phyloP scores from a whole-genome alignment of 1,140 invertebrate genomes.

The Matsumurasca onukii region DNA sequence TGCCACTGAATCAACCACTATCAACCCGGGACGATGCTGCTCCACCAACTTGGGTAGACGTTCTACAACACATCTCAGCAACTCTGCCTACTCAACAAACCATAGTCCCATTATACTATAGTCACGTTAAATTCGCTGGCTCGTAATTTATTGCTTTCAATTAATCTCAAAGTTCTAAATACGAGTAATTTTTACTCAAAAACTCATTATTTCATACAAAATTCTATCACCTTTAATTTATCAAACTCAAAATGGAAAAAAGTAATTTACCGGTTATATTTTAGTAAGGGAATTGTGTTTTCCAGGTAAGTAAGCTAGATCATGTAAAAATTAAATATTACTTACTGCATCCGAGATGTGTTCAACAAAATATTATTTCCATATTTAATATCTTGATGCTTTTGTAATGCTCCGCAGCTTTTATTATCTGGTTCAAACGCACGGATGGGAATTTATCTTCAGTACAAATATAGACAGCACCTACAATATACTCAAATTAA shows the following conservation, averaged over 20 bases:
- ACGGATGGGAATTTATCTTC: conserved; percentile 72
- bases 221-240: background rate
- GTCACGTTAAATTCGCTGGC: background rate
- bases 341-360: conserved; percentile 59
- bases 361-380: conserved; percentile 59
- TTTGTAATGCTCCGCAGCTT: conserved; percentile 40
- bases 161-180: background rate
- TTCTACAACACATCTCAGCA: conserved; percentile 57
- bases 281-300: too few species aligned
- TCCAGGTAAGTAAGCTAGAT: conserved; percentile 3
- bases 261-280: too few species aligned
- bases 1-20: conserved; percentile 76
- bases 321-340: conserved; percentile 30
- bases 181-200: background rate
- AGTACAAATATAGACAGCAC: conserved; percentile 73
- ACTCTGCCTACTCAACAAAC: conserved; percentile 51
- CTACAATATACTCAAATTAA: too few species aligned
- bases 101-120: background rate
- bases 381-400: conserved; percentile 44
- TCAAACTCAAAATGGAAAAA: background rate
- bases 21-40: conserved; percentile 54
- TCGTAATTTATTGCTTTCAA: background rate
- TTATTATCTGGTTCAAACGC: conserved; percentile 57
- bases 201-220: background rate
- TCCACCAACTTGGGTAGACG: conserved; percentile 51